Conservation (phyloP, 2,113 vertebrate species). For the Pao palembangensis region DNA sequence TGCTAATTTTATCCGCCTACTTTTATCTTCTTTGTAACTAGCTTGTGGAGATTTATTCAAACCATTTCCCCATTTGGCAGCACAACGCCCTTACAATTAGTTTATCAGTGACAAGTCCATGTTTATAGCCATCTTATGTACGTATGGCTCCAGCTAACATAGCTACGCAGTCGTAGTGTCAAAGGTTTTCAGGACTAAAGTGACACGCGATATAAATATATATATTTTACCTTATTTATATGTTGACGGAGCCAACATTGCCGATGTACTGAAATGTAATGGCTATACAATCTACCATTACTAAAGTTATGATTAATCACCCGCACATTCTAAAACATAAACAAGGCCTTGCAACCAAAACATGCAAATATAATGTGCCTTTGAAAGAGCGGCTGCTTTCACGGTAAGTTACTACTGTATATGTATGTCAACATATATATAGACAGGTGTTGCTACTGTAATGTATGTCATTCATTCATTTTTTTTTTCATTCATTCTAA, state of each 20-base stretch:
- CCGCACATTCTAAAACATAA: background rate
- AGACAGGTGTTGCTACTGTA: too few relatives aligned
- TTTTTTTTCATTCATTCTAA: too few relatives aligned
- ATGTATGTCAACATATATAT: too few relatives aligned
- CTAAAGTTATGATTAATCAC: background rate
- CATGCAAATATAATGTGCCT: background rate
- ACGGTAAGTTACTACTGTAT: too few relatives aligned
- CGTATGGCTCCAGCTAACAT: background rate
- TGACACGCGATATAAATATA: background rate
- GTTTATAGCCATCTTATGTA: background rate
- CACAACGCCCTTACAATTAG: rapidly evolving
- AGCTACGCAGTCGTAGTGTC: background rate
- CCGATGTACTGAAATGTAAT: background rate
- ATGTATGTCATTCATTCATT: too few relatives aligned
- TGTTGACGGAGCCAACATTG: background rate
- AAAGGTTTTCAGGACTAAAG: background rate
- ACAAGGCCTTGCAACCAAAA: background rate
- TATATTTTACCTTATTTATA: background rate
- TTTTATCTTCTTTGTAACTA: background rate
- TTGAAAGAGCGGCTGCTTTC: too few relatives aligned
- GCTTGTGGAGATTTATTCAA: background rate
- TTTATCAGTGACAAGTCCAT: background rate
- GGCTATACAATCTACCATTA: background rate
- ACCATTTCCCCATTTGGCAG: rapidly evolving
- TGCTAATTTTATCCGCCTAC: background rate